phyloP scores from a whole-genome alignment of 2,113 vertebrate species.

The Dicrurus megarhynchus region DNA sequence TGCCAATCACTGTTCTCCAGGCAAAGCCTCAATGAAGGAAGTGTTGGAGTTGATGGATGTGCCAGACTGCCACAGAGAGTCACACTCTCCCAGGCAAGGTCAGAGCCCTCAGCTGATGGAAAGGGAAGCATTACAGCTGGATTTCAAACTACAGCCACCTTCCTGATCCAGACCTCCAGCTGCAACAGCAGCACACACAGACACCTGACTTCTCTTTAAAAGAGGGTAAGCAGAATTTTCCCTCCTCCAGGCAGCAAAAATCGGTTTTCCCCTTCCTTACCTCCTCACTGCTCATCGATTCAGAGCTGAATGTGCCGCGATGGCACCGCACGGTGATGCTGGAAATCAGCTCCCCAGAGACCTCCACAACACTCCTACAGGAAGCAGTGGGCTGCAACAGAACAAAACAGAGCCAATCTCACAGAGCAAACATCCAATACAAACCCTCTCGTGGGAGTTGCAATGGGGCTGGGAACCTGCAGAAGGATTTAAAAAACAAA shows the following conservation, averaged over 20 bases:
- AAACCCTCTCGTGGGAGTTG: not conserved
- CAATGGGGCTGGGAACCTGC: not conserved
- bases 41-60: not conserved
- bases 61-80: not conserved
- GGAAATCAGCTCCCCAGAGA: not conserved
- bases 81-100: not conserved
- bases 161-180: not conserved
- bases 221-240: not conserved
- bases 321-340: constrained; percentile 31
- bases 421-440: not conserved
- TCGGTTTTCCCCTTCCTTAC: not conserved
- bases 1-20: not conserved
- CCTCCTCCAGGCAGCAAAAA: not conserved
- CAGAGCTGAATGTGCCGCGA: constrained; percentile 11
- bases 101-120: not conserved
- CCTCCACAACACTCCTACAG: constrained; percentile 60
- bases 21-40: not conserved
- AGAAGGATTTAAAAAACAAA: not conserved
- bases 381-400: constrained; percentile 10
- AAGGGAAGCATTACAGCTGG: not conserved
- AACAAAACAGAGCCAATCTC: not conserved
- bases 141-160: not conserved
- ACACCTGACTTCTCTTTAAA: not conserved
- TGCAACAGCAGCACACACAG: not conserved
- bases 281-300: constrained; percentile 72